Evolutionary conservation across 1,140 invertebrate species (phyloP).

Genomic region (Drosophila nebulosa): DNA sequence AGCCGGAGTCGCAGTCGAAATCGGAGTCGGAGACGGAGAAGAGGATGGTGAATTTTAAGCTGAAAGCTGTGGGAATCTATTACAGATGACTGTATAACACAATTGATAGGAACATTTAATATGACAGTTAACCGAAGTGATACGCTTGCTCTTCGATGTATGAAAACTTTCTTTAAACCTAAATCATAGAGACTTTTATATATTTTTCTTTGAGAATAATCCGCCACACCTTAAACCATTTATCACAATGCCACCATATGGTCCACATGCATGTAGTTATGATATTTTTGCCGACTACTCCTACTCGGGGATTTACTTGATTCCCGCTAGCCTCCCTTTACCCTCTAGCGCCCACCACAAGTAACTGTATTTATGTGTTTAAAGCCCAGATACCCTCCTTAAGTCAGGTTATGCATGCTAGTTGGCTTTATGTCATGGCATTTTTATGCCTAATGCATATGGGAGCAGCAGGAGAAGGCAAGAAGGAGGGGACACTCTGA

Average conservation of each 20-base stretch:
- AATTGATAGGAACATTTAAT: not conserved
- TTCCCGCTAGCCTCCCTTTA: not conserved
- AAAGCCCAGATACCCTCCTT: constrained; percentile 33
- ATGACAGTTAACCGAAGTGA: not conserved
- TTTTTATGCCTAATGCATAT: constrained; percentile 64
- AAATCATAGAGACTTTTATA: not conserved
- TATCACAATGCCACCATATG: constrained; percentile 8
- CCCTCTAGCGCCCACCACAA: not conserved
- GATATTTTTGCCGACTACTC: constrained; percentile 16
- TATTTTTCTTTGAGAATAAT: not conserved
- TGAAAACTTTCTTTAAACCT: not conserved
- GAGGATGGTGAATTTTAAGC: not conserved
- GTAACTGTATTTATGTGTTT: constrained; percentile 54
- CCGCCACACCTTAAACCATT: constrained; percentile 4
- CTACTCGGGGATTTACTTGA: not conserved
- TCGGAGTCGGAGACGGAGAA: too few species aligned
- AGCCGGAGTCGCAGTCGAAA: too few species aligned
- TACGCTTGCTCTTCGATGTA: not conserved
- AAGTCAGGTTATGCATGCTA: constrained; percentile 43
- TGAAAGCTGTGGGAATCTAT: constrained; percentile 3
- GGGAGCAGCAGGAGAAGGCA: too few species aligned
- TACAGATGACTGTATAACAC: constrained; percentile 33
- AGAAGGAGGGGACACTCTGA: not conserved
- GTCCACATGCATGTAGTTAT: not conserved
- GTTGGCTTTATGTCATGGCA: constrained; percentile 59